These are phyloP conservation scores for Cossypha dichroa DNA, from an alignment of 2,797 vertebrate genomes.

Conservation along the genomic window DNA sequence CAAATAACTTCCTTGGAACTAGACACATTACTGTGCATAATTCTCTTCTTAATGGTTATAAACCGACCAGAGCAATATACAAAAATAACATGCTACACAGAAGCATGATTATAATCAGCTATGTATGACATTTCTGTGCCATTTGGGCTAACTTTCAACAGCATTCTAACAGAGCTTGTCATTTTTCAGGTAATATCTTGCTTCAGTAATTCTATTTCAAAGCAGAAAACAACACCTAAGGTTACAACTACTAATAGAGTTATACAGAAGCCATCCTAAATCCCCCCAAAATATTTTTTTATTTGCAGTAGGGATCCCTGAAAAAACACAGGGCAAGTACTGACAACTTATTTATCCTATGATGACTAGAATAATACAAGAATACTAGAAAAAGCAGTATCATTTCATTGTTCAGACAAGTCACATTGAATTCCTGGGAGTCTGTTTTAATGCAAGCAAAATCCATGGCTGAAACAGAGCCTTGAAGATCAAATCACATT, in stretches of 20 bases:
- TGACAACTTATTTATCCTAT: background rate
- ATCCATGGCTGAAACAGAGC: background rate
- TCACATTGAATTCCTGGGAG: background rate
- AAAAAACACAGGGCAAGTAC: background rate
- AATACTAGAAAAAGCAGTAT: background rate
- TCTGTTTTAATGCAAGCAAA: background rate
- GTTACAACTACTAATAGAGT: background rate
- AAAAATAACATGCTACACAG: slow-evolving; percentile 26
- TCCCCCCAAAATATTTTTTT: background rate
- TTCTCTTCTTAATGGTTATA: slow-evolving; percentile 43
- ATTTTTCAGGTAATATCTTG: slow-evolving; percentile 40
- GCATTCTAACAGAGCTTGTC: background rate
- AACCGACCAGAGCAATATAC: slow-evolving; percentile 2
- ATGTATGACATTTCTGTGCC: slow-evolving; percentile 18
- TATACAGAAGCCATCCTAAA: background rate
- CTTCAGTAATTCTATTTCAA: slow-evolving; percentile 43
- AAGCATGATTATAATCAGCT: slow-evolving; percentile 27
- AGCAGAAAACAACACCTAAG: background rate
- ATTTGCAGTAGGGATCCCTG: background rate
- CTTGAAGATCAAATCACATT: background rate
- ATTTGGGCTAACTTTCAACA: slow-evolving; percentile 43
- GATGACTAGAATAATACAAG: background rate
- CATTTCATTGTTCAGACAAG: background rate
- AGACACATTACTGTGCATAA: background rate
- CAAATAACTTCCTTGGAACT: slow-evolving; percentile 32